Conservation (phyloP, 2,888 invertebrate species). For the Agrochola litura region DNA sequence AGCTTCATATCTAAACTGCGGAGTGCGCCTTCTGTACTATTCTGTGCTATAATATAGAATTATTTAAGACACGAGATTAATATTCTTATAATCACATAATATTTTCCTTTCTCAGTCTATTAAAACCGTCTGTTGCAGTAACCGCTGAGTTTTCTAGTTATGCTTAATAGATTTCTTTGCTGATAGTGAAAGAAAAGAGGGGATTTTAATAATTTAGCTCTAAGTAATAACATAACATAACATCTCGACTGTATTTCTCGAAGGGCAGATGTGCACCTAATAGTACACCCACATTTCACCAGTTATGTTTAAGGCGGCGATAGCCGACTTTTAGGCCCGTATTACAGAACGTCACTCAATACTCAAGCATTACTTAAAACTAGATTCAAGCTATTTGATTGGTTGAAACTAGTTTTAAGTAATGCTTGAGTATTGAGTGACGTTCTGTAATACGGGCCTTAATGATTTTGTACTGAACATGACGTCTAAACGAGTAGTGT, state of each 20-base stretch:
- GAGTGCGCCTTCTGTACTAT: too few species aligned
- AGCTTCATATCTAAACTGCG: too few species aligned
- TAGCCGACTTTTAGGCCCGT: too few species aligned
- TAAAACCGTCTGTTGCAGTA: slow-evolving; percentile 37
- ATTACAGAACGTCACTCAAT: too few species aligned
- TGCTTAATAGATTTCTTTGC: slow-evolving; percentile 31
- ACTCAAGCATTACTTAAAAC: too few species aligned
- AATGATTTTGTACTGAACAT: too few species aligned
- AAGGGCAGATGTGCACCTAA: background rate
- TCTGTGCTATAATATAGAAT: too few species aligned
- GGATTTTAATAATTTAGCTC: background rate
- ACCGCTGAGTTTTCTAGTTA: slow-evolving; percentile 40
- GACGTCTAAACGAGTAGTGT: too few species aligned
- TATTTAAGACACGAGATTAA: background rate
- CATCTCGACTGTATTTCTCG: background rate
- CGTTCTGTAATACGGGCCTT: too few species aligned
- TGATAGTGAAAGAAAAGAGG: background rate
- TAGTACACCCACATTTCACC: background rate
- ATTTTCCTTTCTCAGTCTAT: slow-evolving; percentile 16
- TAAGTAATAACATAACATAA: background rate
- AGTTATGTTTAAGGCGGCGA: background rate
- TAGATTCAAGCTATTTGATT: too few species aligned
- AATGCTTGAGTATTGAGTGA: too few species aligned
- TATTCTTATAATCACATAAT: slow-evolving; percentile 10
- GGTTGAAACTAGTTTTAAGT: too few species aligned